Conservation (phyloP, 2,888 invertebrate genomes). For the Siphonodentalium dalli region DNA sequence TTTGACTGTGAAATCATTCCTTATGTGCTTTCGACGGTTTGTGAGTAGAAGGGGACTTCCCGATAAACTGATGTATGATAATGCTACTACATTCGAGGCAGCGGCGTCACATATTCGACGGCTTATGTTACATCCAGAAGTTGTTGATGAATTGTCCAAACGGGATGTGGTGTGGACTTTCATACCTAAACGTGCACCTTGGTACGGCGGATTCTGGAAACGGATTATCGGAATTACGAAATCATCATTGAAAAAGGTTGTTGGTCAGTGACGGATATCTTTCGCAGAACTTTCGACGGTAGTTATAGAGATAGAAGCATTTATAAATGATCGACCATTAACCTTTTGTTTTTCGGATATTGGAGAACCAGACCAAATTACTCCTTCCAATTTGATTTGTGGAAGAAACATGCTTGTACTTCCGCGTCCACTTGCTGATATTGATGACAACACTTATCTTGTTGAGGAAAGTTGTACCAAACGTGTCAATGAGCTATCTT, state of each 20-base stretch:
- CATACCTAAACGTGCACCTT: no score
- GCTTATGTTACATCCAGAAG: no score
- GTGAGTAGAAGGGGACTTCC: not conserved
- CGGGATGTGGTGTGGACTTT: no score
- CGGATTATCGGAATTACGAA: no score
- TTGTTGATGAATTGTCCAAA: not conserved
- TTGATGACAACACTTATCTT: no score
- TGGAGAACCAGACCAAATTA: constrained; percentile 10
- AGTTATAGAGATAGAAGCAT: constrained; percentile 3
- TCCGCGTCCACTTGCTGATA: constrained; percentile 4
- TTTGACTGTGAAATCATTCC: constrained; percentile 7
- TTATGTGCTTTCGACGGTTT: constrained; percentile 12
- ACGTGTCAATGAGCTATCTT: no score
- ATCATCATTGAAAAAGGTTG: no score
- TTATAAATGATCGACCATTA: not conserved
- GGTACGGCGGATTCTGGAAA: no score
- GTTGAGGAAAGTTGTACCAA: no score
- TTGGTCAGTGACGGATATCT: not conserved
- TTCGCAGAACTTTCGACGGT: constrained; percentile 1
- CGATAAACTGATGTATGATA: constrained; percentile 2
- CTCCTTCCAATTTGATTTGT: constrained; percentile 7
- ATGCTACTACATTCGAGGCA: constrained; percentile 3
- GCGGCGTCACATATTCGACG: no score
- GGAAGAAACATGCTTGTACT: not conserved
- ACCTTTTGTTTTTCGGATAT: no score